Evolutionary conservation across 2,797 vertebrate genomes (phyloP), one percentile per base, ranked within the genome.

Genomic region (Crocidura indochinensis): DNA sequence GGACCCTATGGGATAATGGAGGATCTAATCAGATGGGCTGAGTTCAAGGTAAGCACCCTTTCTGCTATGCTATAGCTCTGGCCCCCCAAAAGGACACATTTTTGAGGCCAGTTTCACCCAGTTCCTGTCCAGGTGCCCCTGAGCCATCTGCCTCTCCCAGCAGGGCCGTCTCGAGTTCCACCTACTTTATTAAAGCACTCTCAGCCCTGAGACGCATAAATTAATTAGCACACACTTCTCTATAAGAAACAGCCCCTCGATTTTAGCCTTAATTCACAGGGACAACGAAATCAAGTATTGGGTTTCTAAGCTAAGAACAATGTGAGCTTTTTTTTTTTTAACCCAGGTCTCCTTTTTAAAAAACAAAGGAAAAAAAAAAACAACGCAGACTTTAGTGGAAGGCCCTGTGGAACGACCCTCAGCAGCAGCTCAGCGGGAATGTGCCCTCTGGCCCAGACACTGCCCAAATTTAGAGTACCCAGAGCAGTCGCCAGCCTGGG

Each of bases 151-250:
- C 22, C 67, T 3, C 76, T 44, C 79, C 79, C 62, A 19, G 64
- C 83, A 91, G 44, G 12, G 17, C 71, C 56, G 72, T 74, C 91
- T 96, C 94, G 86, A 64, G 94, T 97, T 95, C 96, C 71, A 49
- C 67, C 67, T 53, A 78, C 85, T 95, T 94, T 87, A 91, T 95
- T 91, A 93, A 91, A 96, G 86, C 38, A 9, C 93, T 92, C 84
- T 93, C 80, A 81, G 85, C 75, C 76, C 71, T 5, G 38, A 38
- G 81, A 68, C 81, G 72, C 88, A 92, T 95, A 95, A 95, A 93
- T 95, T 93, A 95, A 95, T 95, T 87, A 96, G 80, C 77, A 87
- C 74, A 82, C 81, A 80, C 76, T 94, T 88, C 87, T 91, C 92
- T 91, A 29, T 83, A 92, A 92, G 91, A 91, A 89, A 94, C 26